phyloP scores from a whole-genome alignment of 2,888 invertebrate genomes.

The Chesias legatella region DNA sequence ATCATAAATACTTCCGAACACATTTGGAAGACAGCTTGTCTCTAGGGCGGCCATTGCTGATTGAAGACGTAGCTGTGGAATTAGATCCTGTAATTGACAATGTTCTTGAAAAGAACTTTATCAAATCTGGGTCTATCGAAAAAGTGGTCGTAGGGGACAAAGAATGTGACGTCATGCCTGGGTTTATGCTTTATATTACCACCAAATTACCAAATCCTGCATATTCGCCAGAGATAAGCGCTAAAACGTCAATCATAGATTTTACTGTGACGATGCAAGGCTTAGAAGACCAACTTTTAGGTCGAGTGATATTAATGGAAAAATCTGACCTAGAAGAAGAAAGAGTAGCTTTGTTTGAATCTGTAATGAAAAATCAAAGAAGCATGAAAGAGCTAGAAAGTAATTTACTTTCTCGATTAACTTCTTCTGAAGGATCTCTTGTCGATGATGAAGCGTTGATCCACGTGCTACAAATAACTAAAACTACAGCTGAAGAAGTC shows the following conservation, averaged over 20 bases:
- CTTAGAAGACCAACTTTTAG: slow-evolving; percentile 95
- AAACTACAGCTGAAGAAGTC: slow-evolving; percentile 95
- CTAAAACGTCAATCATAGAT: slow-evolving; percentile 97
- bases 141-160: slow-evolving; percentile 97
- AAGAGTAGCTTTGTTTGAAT: slow-evolving; percentile 94
- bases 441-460: slow-evolving; percentile 98
- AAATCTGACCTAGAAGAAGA: slow-evolving; percentile 97
- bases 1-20: slow-evolving; percentile 97
- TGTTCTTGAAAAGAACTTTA: slow-evolving; percentile 97
- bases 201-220: slow-evolving; percentile 98
- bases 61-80: slow-evolving; percentile 97
- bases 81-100: slow-evolving; percentile 98
- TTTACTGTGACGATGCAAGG: slow-evolving; percentile 99
- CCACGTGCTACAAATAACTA: slow-evolving; percentile 91
- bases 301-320: slow-evolving; percentile 96
- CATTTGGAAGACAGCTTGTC: slow-evolving; percentile 94
- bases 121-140: slow-evolving; percentile 97
- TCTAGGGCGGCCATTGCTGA: slow-evolving; percentile 91
- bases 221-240: slow-evolving; percentile 97
- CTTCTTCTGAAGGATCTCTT: slow-evolving; percentile 94
- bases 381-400: slow-evolving; percentile 98
- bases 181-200: slow-evolving; percentile 96
- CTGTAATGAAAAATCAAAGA: slow-evolving; percentile 97
- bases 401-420: slow-evolving; percentile 93
- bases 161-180: slow-evolving; percentile 97